phyloP scores from a whole-genome alignment of 2,797 vertebrate genomes.

The Anabacerthia variegaticeps region DNA sequence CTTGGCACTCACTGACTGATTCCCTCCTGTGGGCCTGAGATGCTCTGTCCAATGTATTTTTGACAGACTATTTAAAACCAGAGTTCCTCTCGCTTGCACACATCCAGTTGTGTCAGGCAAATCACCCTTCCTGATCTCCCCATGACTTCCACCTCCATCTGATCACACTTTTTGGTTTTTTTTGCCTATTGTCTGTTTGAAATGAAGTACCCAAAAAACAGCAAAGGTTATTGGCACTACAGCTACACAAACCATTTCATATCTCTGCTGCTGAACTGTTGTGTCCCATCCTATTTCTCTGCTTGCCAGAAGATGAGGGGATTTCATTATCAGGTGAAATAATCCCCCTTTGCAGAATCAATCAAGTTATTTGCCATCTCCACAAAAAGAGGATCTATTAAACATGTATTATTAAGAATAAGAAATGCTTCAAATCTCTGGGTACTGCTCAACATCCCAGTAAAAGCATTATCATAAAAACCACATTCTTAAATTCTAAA shows the following conservation, averaged over 20 bases:
- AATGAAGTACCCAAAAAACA: neutral
- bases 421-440: conserved; percentile 19
- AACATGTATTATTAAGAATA: conserved; percentile 38
- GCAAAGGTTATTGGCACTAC: neutral
- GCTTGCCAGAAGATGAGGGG: neutral
- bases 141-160: neutral
- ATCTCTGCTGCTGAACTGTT: neutral
- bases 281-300: neutral
- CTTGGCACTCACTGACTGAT: neutral
- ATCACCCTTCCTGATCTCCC: neutral
- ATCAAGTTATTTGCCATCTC: neutral
- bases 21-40: neutral
- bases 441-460: neutral
- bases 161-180: neutral
- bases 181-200: neutral
- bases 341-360: neutral
- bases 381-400: conserved; percentile 9
- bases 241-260: neutral
- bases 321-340: conserved; percentile 22
- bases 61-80: neutral
- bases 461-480: conserved; percentile 15
- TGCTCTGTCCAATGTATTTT: neutral
- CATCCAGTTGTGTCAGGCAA: neutral
- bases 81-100: neutral
- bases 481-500: neutral